A percentile compares a stretch with the other conserved stretches of the same genome.
These are phyloP conservation scores for Drosophila leontia DNA, from an alignment of 1,140 invertebrate genomes.

Conservation along the genomic window DNA sequence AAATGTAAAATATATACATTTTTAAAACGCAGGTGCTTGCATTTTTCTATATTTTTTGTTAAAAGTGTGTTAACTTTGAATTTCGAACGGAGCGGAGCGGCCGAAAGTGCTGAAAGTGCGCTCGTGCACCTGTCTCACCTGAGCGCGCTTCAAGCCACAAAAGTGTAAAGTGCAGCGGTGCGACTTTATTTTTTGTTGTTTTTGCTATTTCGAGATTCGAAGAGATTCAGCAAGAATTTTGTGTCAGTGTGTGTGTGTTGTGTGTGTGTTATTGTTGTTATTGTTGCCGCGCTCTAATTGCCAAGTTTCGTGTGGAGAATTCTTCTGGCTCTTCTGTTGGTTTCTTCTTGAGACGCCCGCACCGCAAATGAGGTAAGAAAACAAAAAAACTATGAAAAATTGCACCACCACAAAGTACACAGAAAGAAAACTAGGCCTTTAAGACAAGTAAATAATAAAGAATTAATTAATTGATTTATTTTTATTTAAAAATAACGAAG, in stretches of 20 bases:
- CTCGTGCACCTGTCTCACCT: slow-evolving; percentile 65
- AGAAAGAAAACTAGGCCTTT: not conserved
- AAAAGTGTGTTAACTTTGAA: slow-evolving; percentile 18
- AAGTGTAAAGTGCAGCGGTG: slow-evolving; percentile 76
- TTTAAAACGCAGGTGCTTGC: slow-evolving; percentile 4
- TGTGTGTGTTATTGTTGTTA: slow-evolving; percentile 34
- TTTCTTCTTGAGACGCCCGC: slow-evolving; percentile 56
- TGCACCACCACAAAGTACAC: slow-evolving; percentile 21
- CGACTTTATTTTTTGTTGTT: slow-evolving; percentile 38
- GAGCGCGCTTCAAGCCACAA: slow-evolving; percentile 70
- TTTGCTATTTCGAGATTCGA: slow-evolving; percentile 37
- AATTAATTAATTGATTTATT: not conserved
- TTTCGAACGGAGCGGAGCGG: slow-evolving; percentile 8
- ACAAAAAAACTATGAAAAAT: slow-evolving; percentile 12
- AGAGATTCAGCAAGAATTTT: slow-evolving; percentile 60
- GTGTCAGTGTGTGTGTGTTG: slow-evolving; percentile 22
- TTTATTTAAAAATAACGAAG: not conserved
- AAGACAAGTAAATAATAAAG: not conserved
- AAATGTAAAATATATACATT: not conserved
- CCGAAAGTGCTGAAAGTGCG: slow-evolving; percentile 35
- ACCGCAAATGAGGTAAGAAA: slow-evolving; percentile 75
- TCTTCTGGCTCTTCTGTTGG: slow-evolving; percentile 31
- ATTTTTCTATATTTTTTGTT: slow-evolving; percentile 29
- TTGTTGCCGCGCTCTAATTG: slow-evolving; percentile 60
- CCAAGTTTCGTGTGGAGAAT: slow-evolving; percentile 44